Evolutionary conservation across 1,140 invertebrate species (phyloP).

Genomic region (Bombus consobrinus): DNA sequence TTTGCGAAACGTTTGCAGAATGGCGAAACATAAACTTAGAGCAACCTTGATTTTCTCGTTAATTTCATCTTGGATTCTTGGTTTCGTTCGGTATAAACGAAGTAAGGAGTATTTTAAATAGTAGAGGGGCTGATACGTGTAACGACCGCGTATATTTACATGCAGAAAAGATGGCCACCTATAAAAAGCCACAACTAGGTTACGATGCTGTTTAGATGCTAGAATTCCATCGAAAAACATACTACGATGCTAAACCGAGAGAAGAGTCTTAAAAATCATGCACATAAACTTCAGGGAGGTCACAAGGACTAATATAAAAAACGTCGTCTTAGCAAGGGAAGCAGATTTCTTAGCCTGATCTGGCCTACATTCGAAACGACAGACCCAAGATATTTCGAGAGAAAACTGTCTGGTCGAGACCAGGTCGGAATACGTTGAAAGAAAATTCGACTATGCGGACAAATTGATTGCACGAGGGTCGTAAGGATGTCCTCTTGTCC

Average conservation of each 20-base stretch:
- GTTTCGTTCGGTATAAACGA: not conserved
- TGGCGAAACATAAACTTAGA: not conserved
- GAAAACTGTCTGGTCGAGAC: no score
- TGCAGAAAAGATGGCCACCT: not conserved
- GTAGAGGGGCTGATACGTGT: no score
- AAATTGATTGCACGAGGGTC: not conserved
- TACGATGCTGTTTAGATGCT: not conserved
- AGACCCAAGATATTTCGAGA: not conserved
- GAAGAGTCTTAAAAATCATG: not conserved
- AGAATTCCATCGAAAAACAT: not conserved
- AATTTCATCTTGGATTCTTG: not conserved
- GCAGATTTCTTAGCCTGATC: not conserved
- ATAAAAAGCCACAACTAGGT: not conserved
- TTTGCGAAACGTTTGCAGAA: not conserved
- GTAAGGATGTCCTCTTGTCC: not conserved
- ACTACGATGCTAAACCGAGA: not conserved
- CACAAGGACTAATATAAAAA: not conserved
- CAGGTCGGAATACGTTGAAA: not conserved
- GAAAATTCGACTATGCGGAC: not conserved
- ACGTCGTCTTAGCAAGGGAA: not conserved
- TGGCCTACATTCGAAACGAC: not conserved
- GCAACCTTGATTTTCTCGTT: not conserved
- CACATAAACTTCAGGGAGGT: not conserved
- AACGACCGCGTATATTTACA: not conserved
- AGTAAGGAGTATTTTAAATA: not conserved